Evolutionary conservation across 2,888 invertebrate genomes (phyloP).

Genomic region (Diogma glabrata): DNA sequence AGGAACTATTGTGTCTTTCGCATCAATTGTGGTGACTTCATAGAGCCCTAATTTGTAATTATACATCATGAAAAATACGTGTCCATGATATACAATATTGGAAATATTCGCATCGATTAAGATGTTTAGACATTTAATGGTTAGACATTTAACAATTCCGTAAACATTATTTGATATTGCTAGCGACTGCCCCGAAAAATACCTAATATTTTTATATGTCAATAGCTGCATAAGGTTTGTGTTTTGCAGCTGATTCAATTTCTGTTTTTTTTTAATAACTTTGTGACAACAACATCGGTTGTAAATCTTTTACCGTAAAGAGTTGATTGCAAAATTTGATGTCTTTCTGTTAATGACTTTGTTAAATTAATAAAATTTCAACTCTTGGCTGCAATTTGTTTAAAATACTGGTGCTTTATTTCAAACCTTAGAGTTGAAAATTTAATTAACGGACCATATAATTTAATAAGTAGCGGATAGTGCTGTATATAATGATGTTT

Average conservation of each 20-base stretch:
- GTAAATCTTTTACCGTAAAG: background rate
- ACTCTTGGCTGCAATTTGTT: background rate
- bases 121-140: background rate
- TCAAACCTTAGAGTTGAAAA: background rate
- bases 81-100: background rate
- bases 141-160: background rate
- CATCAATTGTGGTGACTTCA: background rate
- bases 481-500: slow-evolving; percentile 1
- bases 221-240: background rate
- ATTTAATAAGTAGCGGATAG: background rate
- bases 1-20: background rate
- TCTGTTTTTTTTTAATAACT: background rate
- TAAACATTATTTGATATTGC: background rate
- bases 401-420: background rate
- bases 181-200: background rate
- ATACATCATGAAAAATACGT: no score
- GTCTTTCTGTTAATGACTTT: background rate
- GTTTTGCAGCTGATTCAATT: background rate
- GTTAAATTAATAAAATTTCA: slow-evolving; percentile 4
- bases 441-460: background rate
- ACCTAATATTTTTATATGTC: background rate
- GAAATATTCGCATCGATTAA: background rate
- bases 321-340: slow-evolving; percentile 6
- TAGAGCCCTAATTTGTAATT: slow-evolving; percentile 3
- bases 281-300: background rate